Base-by-base conservation (phyloP, 2,797 vertebrate genomes). In the Amazonetta brasiliensis region DNA sequence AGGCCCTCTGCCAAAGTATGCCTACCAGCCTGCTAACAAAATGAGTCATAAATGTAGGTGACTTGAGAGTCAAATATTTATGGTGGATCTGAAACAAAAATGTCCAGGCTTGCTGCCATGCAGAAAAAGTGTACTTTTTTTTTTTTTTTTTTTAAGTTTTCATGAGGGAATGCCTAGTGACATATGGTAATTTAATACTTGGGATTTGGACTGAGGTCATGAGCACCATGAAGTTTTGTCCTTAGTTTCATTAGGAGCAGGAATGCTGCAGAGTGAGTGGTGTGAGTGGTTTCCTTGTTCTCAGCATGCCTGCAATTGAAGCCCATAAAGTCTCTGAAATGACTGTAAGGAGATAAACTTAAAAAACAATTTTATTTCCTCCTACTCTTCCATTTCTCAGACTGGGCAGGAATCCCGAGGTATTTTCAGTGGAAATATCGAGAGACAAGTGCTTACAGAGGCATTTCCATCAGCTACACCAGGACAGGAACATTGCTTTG, bases 81-180 rank as follows among this genome's bases (percentile, higher is more conserved):
- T 95, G 87, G 82, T 98, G 97, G 96, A 98, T 91, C 86, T 23
- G 81, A 95, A 97, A 97, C 97, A 98, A 97, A 97, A 98, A 98
- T 96, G 87, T 97, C 96, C 92, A 98, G 98, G 97, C 97, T 95
- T 92, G 50, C 52, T 98, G 98, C 97, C 97, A 98, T 60, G 21
- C 55, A 84, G 60, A 78, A 85, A 92, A 91, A 30, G n/a, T 83
- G 56, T 76, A 90, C 97, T 19, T 44, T 19, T 44, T 44, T 44
- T 90, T 90, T 73, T 95, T 76, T 95, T 77, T 18, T 95, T 68
- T 60, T 25, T 11, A 79, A 20, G 16, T 94, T 96, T 97, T 97
- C 87, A 73, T 93, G 64, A 82, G 58, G 88, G 52, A 59, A 94
- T 77, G 22, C 69, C 62, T 63, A 72, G 93, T 56, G 95, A 95